Percentiles rank a stretch among this genome's conserved stretches.
phyloP scores from a whole-genome alignment of 1,140 invertebrate genomes.

The Oncopeltus fasciatus region DNA sequence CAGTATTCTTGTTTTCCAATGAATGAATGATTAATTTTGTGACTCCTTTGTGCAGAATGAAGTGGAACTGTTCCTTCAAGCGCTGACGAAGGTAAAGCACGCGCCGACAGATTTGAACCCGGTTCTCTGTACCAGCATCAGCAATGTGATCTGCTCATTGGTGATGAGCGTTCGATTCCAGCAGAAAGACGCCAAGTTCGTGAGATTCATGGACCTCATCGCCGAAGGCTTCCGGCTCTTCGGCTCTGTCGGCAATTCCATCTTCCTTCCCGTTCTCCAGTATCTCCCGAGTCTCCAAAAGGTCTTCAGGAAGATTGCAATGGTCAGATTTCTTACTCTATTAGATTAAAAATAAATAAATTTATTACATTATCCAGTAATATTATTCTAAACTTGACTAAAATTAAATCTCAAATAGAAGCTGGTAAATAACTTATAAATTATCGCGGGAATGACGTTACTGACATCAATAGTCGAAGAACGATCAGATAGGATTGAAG shows the following conservation, averaged over 20 bases:
- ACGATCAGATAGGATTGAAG: too few species aligned
- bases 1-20: not conserved
- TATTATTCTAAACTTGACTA: too few species aligned
- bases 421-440: too few species aligned
- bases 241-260: slow-evolving; percentile 44
- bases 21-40: not conserved
- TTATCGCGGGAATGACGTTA: too few species aligned
- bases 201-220: slow-evolving; percentile 63
- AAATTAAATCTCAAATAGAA: too few species aligned
- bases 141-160: slow-evolving; percentile 82
- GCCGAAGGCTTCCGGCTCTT: slow-evolving; percentile 81
- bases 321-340: slow-evolving; percentile 30
- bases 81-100: slow-evolving; percentile 41
- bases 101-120: slow-evolving; percentile 53
- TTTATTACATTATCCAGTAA: too few species aligned
- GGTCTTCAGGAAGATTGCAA: slow-evolving; percentile 57
- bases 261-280: slow-evolving; percentile 52
- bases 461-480: too few species aligned
- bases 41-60: slow-evolving; percentile 44
- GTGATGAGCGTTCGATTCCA: slow-evolving; percentile 77
- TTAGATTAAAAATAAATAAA: too few species aligned
- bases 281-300: slow-evolving; percentile 59
- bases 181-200: slow-evolving; percentile 56
- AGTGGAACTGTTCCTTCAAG: slow-evolving; percentile 53
- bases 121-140: slow-evolving; percentile 61